Evolutionary conservation across 2,797 vertebrate genomes (phyloP).

Genomic region (Choloepus didactylus): DNA sequence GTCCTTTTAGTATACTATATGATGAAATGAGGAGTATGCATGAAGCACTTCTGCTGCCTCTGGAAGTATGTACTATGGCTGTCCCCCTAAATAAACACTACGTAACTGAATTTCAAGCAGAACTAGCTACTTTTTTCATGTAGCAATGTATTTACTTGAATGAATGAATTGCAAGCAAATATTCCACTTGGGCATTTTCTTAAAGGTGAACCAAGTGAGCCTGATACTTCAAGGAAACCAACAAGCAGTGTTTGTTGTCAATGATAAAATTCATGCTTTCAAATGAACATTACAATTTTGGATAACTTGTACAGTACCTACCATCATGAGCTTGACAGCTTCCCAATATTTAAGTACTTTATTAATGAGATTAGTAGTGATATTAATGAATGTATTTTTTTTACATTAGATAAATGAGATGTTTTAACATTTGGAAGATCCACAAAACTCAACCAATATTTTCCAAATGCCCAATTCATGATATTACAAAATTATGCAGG

Average conservation of each 20-base stretch:
- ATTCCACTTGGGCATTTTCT: neutral
- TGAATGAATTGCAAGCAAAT: neutral
- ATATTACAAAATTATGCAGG: neutral
- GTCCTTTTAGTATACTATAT: neutral
- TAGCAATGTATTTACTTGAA: neutral
- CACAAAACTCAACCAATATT: neutral
- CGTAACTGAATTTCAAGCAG: neutral
- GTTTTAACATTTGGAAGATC: constrained; percentile 32
- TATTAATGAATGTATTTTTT: neutral
- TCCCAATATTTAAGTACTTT: neutral
- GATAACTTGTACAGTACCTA: neutral
- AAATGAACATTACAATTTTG: constrained; percentile 31
- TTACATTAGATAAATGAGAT: neutral
- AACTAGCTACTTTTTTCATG: constrained; percentile 4
- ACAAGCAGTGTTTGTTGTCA: neutral
- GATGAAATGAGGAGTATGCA: neutral
- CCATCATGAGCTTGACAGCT: neutral
- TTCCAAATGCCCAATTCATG: neutral
- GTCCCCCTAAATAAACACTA: neutral
- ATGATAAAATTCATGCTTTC: constrained; percentile 32
- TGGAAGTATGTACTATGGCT: neutral
- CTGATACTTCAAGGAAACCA: constrained; percentile 17
- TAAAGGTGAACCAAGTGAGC: neutral
- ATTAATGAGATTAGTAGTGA: neutral
- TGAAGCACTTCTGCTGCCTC: neutral